These are phyloP conservation scores for Sarcophaga bullata DNA, from an alignment of 1,140 invertebrate genomes.

Conservation along the genomic window DNA sequence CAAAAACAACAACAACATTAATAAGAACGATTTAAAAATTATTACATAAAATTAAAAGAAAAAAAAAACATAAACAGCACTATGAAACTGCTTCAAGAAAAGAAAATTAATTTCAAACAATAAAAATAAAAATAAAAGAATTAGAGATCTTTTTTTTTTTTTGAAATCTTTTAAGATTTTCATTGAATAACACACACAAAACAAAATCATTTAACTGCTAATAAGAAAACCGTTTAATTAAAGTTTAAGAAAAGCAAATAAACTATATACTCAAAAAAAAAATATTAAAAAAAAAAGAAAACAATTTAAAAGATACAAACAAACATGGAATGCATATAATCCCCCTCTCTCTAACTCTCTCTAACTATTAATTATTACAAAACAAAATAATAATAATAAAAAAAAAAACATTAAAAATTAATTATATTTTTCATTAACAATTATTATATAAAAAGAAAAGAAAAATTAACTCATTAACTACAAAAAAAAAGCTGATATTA, in stretches of 20 bases:
- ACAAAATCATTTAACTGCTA: constrained; percentile 39
- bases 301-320: constrained; percentile 9
- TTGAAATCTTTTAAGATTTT: constrained; percentile 21
- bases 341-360: constrained; percentile 34
- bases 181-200: constrained; percentile 23
- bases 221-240: constrained; percentile 31
- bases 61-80: constrained; percentile 21
- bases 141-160: background rate
- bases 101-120: constrained; percentile 30
- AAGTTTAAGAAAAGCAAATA: constrained; percentile 30
- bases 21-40: constrained; percentile 14
- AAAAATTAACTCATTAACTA: background rate
- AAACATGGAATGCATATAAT: constrained; percentile 20
- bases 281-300: constrained; percentile 25
- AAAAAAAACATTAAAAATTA: constrained; percentile 29
- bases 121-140: background rate
- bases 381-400: background rate
- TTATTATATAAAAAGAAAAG: constrained; percentile 22
- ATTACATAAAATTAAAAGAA: constrained; percentile 25
- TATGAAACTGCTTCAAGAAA: constrained; percentile 37
- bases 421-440: constrained; percentile 41
- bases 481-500: constrained; percentile 35
- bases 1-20: constrained; percentile 29
- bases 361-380: constrained; percentile 35
- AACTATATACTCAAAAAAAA: constrained; percentile 42